Conservation (phyloP, 2,113 vertebrate genomes). For the Hyla sarda region DNA sequence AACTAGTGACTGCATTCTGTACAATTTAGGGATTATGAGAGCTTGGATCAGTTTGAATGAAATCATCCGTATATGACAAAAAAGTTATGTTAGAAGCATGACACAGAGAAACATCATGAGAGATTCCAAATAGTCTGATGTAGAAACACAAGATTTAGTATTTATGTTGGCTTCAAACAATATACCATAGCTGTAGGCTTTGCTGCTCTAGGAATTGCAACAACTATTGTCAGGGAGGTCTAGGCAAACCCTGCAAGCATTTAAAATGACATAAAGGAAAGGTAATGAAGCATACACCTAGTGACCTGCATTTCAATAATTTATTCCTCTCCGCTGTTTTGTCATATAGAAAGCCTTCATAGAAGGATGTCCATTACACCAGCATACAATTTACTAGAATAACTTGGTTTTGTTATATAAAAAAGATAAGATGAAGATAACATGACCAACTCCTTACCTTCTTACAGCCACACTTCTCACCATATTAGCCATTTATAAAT, state of each 20-base stretch:
- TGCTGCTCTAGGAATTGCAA: neutral
- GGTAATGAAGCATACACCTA: slow-evolving; percentile 14
- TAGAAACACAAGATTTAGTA: neutral
- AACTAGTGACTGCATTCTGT: neutral
- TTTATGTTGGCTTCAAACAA: neutral
- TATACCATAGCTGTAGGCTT: neutral
- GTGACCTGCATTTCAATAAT: slow-evolving; percentile 31
- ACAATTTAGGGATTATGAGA: neutral
- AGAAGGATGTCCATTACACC: neutral
- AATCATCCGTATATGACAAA: neutral
- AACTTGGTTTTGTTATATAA: neutral
- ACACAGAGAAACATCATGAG: neutral
- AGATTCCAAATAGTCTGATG: neutral
- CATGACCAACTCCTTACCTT: neutral
- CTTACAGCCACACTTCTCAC: too few relatives aligned
- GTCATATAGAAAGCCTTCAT: neutral
- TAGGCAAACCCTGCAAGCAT: too few relatives aligned
- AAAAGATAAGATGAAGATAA: slow-evolving; percentile 2
- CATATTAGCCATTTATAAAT: too few relatives aligned
- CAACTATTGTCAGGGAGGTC: neutral
- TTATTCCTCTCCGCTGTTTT: neutral
- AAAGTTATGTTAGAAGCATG: neutral
- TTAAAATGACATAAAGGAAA: neutral
- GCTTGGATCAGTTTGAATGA: neutral
- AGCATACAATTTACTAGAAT: neutral